Evolutionary conservation across 2,797 vertebrate genomes (phyloP).

Genomic region (Huso huso): DNA sequence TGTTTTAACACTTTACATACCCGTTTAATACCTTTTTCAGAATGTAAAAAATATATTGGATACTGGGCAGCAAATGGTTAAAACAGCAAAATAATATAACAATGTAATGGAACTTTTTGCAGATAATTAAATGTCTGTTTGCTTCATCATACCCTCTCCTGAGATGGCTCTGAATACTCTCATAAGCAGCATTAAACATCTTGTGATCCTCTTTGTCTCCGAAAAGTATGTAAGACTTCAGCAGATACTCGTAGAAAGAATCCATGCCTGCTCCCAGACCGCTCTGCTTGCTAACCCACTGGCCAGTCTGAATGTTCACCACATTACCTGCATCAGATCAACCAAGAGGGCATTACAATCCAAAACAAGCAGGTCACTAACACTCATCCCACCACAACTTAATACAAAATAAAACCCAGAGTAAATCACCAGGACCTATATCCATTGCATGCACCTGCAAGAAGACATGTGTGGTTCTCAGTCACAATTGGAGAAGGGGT

Average conservation of each 20-base stretch:
- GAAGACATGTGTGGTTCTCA: too few relatives aligned
- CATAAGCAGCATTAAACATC: constrained; percentile 88
- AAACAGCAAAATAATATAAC: too few relatives aligned
- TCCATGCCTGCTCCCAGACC: constrained; percentile 91
- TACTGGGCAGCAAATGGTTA: too few relatives aligned
- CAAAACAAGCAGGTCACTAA: not conserved
- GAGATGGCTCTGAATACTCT: constrained; percentile 87
- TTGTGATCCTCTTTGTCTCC: constrained; percentile 87
- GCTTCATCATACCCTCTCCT: constrained; percentile 78
- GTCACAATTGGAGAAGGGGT: too few relatives aligned
- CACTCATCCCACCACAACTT: not conserved
- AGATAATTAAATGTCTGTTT: not conserved
- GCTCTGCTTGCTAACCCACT: constrained; percentile 94
- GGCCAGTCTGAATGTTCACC: constrained; percentile 94
- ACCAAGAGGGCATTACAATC: not conserved
- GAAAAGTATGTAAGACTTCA: constrained; percentile 96
- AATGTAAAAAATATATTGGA: too few relatives aligned
- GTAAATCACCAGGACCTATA: not conserved
- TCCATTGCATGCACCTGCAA: not conserved
- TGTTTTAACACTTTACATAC: too few relatives aligned
- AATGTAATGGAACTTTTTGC: too few relatives aligned
- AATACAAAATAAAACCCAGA: not conserved
- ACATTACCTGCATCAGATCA: constrained; percentile 73
- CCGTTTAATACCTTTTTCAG: too few relatives aligned
- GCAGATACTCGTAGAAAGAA: constrained; percentile 94